A percentile compares a stretch with the other conserved stretches of the same genome.
Conservation (phyloP, 2,888 invertebrate species). For the Pammene fasciana region DNA sequence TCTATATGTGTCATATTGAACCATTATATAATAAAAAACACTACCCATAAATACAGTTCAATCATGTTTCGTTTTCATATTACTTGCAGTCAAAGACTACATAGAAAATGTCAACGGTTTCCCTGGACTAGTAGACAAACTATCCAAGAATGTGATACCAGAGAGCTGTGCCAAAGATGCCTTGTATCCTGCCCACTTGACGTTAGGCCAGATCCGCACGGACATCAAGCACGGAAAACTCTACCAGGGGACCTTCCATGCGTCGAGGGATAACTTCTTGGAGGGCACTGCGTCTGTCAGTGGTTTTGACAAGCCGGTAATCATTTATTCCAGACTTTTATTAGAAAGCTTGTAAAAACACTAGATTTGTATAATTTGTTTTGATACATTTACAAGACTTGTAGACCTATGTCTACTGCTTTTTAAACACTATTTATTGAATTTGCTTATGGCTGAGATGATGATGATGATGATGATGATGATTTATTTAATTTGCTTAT, state of each 20-base stretch:
- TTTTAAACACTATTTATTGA: too few species aligned
- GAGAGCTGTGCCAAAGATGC: constrained; percentile 85
- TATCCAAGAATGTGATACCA: constrained; percentile 87
- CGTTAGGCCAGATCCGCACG: constrained; percentile 88
- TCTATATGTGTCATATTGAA: too few species aligned
- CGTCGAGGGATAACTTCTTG: constrained; percentile 96
- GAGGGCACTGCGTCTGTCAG: constrained; percentile 95
- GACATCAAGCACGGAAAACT: constrained; percentile 91
- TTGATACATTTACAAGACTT: too few species aligned
- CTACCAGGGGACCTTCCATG: constrained; percentile 91
- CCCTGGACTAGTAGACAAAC: constrained; percentile 90
- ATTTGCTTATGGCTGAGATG: too few species aligned
- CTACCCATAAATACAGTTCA: background rate
- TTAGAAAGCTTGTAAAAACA: background rate
- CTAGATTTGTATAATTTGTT: too few species aligned
- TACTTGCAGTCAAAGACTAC: constrained; percentile 87
- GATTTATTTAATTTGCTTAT: too few species aligned
- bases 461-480: too few species aligned
- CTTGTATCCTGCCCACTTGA: constrained; percentile 93
- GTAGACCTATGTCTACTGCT: too few species aligned
- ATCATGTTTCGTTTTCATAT: background rate
- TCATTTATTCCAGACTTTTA: background rate
- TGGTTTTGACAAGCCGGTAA: constrained; percentile 89
- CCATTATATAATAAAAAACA: too few species aligned
- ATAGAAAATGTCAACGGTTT: constrained; percentile 87